Conservation (phyloP, 2,113 vertebrate genomes). For the Anthoscopus minutus region DNA sequence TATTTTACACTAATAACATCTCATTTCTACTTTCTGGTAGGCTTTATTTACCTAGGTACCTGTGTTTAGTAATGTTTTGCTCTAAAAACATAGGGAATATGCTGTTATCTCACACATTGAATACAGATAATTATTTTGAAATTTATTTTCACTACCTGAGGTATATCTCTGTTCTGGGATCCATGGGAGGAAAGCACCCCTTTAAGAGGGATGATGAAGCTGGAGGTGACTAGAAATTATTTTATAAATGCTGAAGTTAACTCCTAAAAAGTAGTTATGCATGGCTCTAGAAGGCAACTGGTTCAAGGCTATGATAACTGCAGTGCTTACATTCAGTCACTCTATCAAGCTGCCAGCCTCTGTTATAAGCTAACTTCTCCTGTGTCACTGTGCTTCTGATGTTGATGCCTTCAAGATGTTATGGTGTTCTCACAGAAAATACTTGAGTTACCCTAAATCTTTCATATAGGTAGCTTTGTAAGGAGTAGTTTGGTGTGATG, state of each 20-base stretch:
- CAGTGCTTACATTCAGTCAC: background rate
- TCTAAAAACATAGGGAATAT: background rate
- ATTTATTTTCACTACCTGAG: background rate
- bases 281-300: background rate
- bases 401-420: background rate
- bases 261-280: background rate
- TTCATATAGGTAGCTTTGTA: background rate
- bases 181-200: background rate
- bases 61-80: background rate
- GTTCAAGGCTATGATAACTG: background rate
- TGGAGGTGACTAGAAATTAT: background rate
- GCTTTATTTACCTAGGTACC: background rate
- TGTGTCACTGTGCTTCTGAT: background rate
- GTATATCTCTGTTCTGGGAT: background rate
- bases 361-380: background rate
- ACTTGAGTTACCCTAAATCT: background rate
- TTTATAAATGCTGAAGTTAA: background rate
- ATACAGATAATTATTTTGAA: background rate
- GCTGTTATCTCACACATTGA: background rate
- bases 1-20: background rate
- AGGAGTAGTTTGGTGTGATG: background rate
- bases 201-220: background rate
- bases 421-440: background rate
- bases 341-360: background rate
- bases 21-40: background rate